A percentile compares a stretch with the other conserved stretches of the same genome.
phyloP scores from a whole-genome alignment of 2,113 vertebrate species.

The Xyrauchen texanus region DNA sequence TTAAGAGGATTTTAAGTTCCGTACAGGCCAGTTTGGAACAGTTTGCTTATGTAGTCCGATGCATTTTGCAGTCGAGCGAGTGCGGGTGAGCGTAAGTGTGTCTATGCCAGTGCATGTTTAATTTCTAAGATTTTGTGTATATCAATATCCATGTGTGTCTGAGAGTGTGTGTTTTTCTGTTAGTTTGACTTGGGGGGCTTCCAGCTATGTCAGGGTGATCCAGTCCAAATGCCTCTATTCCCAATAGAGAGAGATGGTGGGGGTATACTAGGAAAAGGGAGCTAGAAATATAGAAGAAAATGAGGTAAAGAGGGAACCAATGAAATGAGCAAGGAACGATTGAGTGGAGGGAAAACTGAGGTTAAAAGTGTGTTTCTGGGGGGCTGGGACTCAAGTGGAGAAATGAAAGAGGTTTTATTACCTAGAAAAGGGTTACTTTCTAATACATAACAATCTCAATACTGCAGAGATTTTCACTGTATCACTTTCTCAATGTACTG shows the following conservation, averaged over 20 bases:
- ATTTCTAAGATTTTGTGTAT: constrained; percentile 38
- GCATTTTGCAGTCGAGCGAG: constrained; percentile 44
- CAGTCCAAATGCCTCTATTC: constrained; percentile 80
- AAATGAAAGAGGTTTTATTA: no score
- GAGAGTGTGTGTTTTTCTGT: constrained; percentile 52
- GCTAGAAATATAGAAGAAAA: constrained; percentile 60
- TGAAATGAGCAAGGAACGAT: no score
- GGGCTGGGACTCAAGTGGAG: no score
- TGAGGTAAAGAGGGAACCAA: not conserved
- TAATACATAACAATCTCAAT: no score
- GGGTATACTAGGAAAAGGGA: constrained; percentile 56
- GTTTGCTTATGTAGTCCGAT: constrained; percentile 29
- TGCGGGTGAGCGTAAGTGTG: constrained; percentile 2
- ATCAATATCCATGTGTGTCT: constrained; percentile 53
- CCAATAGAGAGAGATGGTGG: constrained; percentile 61
- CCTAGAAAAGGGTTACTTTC: no score
- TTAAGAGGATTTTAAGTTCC: no score
- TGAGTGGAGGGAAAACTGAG: no score
- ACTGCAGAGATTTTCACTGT: no score
- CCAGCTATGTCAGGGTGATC: constrained; percentile 83
- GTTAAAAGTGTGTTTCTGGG: no score
- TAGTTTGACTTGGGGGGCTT: constrained; percentile 78
- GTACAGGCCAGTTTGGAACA: no score
- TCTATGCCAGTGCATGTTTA: constrained; percentile 16
- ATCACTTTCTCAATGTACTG: no score